Evolutionary conservation across 2,888 invertebrate species (phyloP).

Genomic region (Miltochrista miniata): DNA sequence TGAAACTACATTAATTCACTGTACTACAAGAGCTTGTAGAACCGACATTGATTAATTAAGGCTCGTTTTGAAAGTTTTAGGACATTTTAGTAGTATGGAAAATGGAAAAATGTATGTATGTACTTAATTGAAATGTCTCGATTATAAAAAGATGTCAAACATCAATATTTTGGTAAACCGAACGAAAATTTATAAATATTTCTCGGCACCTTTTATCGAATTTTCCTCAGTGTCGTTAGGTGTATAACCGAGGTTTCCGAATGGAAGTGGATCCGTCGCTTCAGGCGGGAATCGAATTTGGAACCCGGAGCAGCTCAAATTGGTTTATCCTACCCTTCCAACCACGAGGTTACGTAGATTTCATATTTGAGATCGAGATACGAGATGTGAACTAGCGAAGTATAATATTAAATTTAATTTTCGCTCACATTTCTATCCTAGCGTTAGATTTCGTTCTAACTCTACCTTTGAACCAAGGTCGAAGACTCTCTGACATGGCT

Average conservation of each 20-base stretch:
- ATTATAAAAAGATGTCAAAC: not conserved
- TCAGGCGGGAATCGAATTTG: slow-evolving; percentile 75
- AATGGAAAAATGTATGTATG: too few species aligned
- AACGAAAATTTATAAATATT: slow-evolving; percentile 44
- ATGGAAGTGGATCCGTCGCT: slow-evolving; percentile 61
- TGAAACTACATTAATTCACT: slow-evolving; percentile 8
- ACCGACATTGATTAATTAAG: slow-evolving; percentile 6
- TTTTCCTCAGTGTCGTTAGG: slow-evolving; percentile 62
- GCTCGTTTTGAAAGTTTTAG: too few species aligned
- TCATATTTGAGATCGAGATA: slow-evolving; percentile 38
- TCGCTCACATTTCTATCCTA: too few species aligned
- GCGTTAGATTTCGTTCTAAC: too few species aligned
- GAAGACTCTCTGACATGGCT: too few species aligned
- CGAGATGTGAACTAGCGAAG: not conserved
- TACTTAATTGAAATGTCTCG: not conserved
- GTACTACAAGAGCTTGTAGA: slow-evolving; percentile 15
- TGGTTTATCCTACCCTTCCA: slow-evolving; percentile 72
- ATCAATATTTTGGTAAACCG: slow-evolving; percentile 1
- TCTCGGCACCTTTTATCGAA: slow-evolving; percentile 58
- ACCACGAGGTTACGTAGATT: slow-evolving; percentile 52
- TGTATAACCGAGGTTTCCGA: slow-evolving; percentile 61
- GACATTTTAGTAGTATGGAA: too few species aligned
- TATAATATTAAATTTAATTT: slow-evolving; percentile 1
- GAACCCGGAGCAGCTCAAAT: slow-evolving; percentile 71
- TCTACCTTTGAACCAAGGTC: too few species aligned